Conservation (phyloP, 2,797 vertebrate species). For the Leucoraja ocellata region DNA sequence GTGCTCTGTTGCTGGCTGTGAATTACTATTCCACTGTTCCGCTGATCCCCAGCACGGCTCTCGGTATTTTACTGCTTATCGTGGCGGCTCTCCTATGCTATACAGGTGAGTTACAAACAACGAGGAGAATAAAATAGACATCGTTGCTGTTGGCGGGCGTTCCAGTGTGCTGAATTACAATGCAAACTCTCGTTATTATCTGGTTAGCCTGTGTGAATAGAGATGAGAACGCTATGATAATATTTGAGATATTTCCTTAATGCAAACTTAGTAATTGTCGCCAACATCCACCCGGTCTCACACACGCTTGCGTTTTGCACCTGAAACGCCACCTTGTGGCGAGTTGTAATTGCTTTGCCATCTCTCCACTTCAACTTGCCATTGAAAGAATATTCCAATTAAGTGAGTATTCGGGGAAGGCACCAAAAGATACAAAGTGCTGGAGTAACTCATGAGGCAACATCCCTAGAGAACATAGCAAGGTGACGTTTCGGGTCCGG, state of each 20-base stretch:
- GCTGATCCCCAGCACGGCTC: slow-evolving; percentile 61
- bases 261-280: too few relatives aligned
- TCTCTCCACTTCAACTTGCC: too few relatives aligned
- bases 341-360: background rate
- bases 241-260: background rate
- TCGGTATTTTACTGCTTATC: slow-evolving; percentile 68
- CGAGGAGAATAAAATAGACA: background rate
- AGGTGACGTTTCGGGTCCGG: too few relatives aligned
- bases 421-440: too few relatives aligned
- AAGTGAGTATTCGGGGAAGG: too few relatives aligned
- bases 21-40: slow-evolving; percentile 59
- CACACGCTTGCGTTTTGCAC: too few relatives aligned
- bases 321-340: background rate
- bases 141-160: background rate
- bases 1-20: slow-evolving; percentile 68
- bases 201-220: background rate
- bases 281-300: too few relatives aligned
- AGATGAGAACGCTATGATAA: background rate
- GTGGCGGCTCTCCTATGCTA: slow-evolving; percentile 62
- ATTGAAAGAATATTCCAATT: too few relatives aligned
- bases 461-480: too few relatives aligned
- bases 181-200: background rate
- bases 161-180: background rate
- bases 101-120: slow-evolving; percentile 56
- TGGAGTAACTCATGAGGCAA: too few relatives aligned